Evolutionary conservation across 2,888 invertebrate species (phyloP).

Genomic region (Epinotia ramella): DNA sequence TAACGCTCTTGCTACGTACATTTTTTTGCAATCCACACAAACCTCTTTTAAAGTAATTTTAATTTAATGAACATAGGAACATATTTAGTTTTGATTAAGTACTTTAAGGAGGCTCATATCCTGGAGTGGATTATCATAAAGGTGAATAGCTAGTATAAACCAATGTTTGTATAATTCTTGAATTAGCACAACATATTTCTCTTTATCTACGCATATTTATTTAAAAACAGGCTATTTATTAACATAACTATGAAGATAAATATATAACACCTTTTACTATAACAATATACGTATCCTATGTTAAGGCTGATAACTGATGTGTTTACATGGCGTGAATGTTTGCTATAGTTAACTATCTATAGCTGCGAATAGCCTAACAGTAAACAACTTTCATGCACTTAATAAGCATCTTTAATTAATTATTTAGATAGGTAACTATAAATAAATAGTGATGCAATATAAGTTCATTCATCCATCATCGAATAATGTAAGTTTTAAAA

Average conservation of each 20-base stretch:
- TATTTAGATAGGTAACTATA: slow-evolving; percentile 7
- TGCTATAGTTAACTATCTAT: background rate
- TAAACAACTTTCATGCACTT: slow-evolving; percentile 12
- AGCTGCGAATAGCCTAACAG: background rate
- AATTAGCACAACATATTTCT: background rate
- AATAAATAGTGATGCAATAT: slow-evolving; percentile 2
- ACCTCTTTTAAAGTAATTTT: no score
- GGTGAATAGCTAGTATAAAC: background rate
- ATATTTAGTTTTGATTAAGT: no score
- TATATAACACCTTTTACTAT: background rate
- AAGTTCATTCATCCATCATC: background rate
- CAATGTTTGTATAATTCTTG: background rate
- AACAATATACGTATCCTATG: background rate
- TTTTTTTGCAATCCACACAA: no score
- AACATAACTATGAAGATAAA: background rate
- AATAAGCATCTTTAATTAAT: background rate
- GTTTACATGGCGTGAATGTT: background rate
- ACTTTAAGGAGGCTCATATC: no score
- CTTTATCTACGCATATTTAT: slow-evolving; percentile 1
- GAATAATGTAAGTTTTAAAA: no score
- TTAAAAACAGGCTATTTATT: background rate
- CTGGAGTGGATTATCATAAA: no score
- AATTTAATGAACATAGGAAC: no score
- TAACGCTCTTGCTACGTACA: no score
- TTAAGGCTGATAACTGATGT: background rate